Base-by-base conservation (phyloP, 2,888 invertebrate genomes). In the Nomada ferruginata region DNA sequence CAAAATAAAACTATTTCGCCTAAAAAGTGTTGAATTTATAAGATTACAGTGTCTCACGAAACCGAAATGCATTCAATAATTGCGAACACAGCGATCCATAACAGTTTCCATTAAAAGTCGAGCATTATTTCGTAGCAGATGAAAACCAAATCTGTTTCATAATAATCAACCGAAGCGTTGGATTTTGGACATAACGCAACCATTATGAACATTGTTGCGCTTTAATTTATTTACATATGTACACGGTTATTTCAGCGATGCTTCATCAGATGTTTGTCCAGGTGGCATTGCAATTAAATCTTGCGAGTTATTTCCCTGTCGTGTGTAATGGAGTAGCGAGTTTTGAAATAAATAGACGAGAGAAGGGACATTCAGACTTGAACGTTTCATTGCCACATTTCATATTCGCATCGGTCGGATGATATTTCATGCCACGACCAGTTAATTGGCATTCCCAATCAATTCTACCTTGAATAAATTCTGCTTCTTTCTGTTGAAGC, bases 401-500 rank as follows among this genome's bases (percentile, higher is more conserved):
- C 20, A 10, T 15, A 55, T 57, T 68, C 50, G 20, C 15, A 23
- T 68, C 13, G 26, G 26, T 26, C 26, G 26, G 50, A 42, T 78
- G 76, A 78, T 55, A 76, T 78, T 76, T 60, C 76, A 76, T 63
- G 76, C 50, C 68, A 76, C 76, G 63, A 11, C 13, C 20, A 29
- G 15, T 26, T 69, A 78, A 61, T 63, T 61, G 68, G 50, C 63
- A 47, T 53, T 50, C 76, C 68, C 26, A 61, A 78, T 78, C 68
- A 78, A 76, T 76, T 76, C 55, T 52, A 76, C 78, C 76, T 78
- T 76, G 78, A 66, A 69, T 26, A 57, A 57, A 76, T 57, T 57
- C 52, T 63, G 18, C 13, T 15, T 64, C 29, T 42, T 13, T 2
- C 29, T 42, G 42, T 2, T 5, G 18, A 10, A 10, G 15, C 20